These are phyloP conservation scores for Agrenia bidenticulata DNA, from an alignment of 2,888 invertebrate species.

Conservation along the genomic window DNA sequence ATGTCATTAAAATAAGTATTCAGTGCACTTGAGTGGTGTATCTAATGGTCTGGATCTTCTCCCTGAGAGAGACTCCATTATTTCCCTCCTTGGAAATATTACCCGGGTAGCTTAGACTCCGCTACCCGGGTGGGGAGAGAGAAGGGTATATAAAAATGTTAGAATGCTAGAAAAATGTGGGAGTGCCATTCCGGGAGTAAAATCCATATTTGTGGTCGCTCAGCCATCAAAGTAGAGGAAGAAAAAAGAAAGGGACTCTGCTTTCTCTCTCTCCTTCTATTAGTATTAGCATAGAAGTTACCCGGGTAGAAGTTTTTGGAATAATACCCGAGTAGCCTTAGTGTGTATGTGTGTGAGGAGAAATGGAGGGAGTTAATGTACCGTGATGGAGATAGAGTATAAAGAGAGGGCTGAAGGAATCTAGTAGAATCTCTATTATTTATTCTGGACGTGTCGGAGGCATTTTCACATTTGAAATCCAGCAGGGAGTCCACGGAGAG, in stretches of 20 bases:
- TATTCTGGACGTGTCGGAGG: constrained; percentile 50
- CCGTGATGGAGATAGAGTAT: constrained; percentile 51
- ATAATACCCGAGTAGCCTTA: constrained; percentile 18
- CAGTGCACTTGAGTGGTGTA: too few relatives aligned
- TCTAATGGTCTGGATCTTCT: too few relatives aligned
- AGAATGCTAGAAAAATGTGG: too few relatives aligned
- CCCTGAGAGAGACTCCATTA: too few relatives aligned
- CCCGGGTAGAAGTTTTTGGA: neutral
- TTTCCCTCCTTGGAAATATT: too few relatives aligned
- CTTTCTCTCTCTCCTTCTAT: too few relatives aligned
- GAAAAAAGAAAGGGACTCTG: neutral
- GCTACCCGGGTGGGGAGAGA: too few relatives aligned
- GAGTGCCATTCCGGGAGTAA: neutral
- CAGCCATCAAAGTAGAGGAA: neutral
- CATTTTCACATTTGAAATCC: constrained; percentile 38
- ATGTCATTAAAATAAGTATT: too few relatives aligned
- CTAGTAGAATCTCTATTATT: constrained; percentile 45
- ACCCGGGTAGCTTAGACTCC: too few relatives aligned
- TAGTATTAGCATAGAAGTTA: constrained; percentile 17
- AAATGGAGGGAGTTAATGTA: constrained; percentile 47
- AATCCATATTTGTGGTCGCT: constrained; percentile 8
- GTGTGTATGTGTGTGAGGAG: constrained; percentile 15
- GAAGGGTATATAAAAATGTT: too few relatives aligned
- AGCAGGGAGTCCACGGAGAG: constrained; percentile 25
- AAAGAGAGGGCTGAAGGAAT: neutral